phyloP scores from a whole-genome alignment of 2,113 vertebrate genomes.

The Menidia beryllina region DNA sequence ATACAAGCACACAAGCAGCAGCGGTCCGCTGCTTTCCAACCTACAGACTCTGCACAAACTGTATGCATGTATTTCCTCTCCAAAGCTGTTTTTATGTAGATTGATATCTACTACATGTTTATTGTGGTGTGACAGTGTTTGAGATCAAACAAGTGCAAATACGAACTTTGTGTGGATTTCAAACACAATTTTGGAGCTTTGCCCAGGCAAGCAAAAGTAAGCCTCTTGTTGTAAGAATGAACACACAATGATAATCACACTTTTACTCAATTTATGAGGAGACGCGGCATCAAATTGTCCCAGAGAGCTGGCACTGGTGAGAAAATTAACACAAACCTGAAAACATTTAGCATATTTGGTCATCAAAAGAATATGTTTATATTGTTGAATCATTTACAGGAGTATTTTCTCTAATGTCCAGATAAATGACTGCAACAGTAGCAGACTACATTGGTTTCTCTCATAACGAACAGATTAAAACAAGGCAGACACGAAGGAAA shows the following conservation, averaged over 20 bases:
- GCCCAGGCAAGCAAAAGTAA: background rate
- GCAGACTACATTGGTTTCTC: background rate
- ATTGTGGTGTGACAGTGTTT: slow-evolving; percentile 2
- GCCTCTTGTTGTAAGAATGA: background rate
- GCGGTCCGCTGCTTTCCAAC: slow-evolving; percentile 53
- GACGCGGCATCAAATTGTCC: slow-evolving; percentile 1
- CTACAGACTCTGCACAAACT: slow-evolving; percentile 35
- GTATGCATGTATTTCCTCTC: background rate
- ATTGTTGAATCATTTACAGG: background rate
- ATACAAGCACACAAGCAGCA: slow-evolving; percentile 36
- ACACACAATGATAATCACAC: background rate
- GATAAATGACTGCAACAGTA: slow-evolving; percentile 5
- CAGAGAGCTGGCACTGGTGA: background rate
- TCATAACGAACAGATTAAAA: background rate
- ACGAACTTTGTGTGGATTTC: slow-evolving; percentile 22
- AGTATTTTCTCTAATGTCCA: slow-evolving; percentile 7
- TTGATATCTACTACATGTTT: slow-evolving; percentile 42
- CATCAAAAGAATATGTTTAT: background rate
- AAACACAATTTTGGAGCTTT: slow-evolving; percentile 3
- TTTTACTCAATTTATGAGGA: slow-evolving; percentile 12
- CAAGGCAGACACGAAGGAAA: slow-evolving; percentile 20
- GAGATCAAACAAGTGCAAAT: slow-evolving; percentile 18
- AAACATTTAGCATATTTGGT: background rate
- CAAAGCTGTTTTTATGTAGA: slow-evolving; percentile 35
- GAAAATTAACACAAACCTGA: slow-evolving; percentile 26